Percentiles rank a stretch among this genome's conserved stretches.
Evolutionary conservation across 2,888 invertebrate genomes (phyloP).

Genomic region (Atethmia centrago): DNA sequence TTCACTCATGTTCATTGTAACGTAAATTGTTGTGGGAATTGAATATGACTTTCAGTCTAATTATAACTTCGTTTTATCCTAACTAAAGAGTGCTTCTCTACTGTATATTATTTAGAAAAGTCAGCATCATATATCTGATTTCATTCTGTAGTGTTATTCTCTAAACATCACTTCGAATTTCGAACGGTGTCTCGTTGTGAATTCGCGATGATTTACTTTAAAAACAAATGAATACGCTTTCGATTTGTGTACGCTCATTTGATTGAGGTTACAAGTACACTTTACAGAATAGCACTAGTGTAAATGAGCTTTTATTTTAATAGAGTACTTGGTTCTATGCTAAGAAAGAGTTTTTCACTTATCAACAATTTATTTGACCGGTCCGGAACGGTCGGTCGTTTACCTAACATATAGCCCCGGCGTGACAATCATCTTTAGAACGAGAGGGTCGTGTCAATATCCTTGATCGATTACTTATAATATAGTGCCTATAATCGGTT

Average conservation of each 20-base stretch:
- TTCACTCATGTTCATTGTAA: not conserved
- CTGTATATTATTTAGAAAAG: too few relatives aligned
- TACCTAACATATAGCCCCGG: slow-evolving; percentile 8
- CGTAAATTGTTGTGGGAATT: not conserved
- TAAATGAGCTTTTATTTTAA: not conserved
- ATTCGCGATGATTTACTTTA: not conserved
- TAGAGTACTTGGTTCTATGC: not conserved
- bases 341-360: not conserved
- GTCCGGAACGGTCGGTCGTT: slow-evolving; percentile 16
- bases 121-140: not conserved
- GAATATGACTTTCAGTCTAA: not conserved
- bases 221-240: not conserved
- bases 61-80: not conserved
- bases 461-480: slow-evolving; percentile 28
- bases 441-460: not conserved
- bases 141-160: too few relatives aligned
- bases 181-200: not conserved
- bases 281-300: not conserved
- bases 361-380: slow-evolving; percentile 31
- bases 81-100: not conserved
- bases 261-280: not conserved
- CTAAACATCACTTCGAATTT: not conserved
- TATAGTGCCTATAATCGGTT: not conserved
- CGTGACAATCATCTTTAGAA: slow-evolving; percentile 15
- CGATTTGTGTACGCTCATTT: not conserved